Percentiles rank a stretch among this genome's conserved stretches.
phyloP scores from a whole-genome alignment of 2,797 vertebrate genomes.

The Falco biarmicus region DNA sequence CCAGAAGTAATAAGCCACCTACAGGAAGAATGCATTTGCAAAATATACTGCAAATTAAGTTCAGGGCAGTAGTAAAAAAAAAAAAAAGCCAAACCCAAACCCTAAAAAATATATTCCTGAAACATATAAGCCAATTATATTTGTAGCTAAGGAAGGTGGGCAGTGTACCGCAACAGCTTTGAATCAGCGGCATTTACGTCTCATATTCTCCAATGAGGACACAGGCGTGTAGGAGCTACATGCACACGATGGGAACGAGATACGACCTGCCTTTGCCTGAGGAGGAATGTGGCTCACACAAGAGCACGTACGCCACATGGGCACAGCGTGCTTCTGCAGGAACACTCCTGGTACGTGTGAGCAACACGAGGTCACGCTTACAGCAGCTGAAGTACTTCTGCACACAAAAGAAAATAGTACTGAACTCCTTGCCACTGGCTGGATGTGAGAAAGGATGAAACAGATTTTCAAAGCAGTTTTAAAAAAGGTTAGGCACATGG shows the following conservation, averaged over 20 bases:
- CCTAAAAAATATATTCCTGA: background rate
- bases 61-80: background rate
- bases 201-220: background rate
- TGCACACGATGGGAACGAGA: accelerated
- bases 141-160: background rate
- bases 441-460: background rate
- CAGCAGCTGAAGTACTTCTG: background rate
- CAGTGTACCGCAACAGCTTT: background rate
- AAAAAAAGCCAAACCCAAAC: no score
- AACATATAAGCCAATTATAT: background rate
- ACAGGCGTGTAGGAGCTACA: background rate
- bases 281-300: background rate
- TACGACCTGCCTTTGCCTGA: background rate
- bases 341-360: accelerated
- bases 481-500: background rate
- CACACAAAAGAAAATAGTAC: background rate
- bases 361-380: accelerated
- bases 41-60: slow-evolving; percentile 35
- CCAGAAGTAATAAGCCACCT: slow-evolving; percentile 12
- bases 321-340: accelerated
- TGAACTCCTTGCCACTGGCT: background rate
- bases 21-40: background rate
- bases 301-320: accelerated
- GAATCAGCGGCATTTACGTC: background rate
- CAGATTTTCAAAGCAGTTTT: background rate